Conservation (phyloP, 2,888 invertebrate genomes). For the Drosophila nigricruria region DNA sequence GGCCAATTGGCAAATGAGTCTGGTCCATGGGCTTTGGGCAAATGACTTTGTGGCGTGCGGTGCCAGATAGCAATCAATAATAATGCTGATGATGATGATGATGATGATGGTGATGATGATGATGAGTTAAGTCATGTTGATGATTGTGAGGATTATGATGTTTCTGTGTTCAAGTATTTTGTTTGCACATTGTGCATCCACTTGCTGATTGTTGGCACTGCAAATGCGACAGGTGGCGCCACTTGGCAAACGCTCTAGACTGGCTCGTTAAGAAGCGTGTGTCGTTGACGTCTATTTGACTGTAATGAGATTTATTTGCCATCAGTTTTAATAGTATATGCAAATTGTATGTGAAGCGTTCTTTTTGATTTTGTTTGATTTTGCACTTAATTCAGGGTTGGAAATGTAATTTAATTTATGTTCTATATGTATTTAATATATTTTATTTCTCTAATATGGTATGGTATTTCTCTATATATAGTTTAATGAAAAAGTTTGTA, state of each 20-base stretch:
- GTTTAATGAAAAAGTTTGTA: not conserved
- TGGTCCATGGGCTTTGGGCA: constrained; percentile 46
- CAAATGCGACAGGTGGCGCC: constrained; percentile 60
- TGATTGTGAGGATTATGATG: constrained; percentile 13
- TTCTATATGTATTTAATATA: not conserved
- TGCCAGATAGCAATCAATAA: constrained; percentile 35
- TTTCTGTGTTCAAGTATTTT: constrained; percentile 30
- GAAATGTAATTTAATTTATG: not conserved
- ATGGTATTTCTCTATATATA: too few relatives aligned
- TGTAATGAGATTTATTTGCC: constrained; percentile 1
- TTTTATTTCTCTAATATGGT: too few relatives aligned
- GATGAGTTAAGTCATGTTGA: constrained; percentile 2
- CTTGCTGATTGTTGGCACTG: constrained; percentile 40
- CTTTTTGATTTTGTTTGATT: not conserved
- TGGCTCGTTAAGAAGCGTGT: constrained; percentile 12
- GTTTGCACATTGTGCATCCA: constrained; percentile 39
- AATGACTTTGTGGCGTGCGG: constrained; percentile 64
- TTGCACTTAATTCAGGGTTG: not conserved
- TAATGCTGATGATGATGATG: constrained; percentile 23
- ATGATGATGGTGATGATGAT: constrained; percentile 24
- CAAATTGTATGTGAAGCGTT: not conserved
- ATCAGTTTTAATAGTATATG: not conserved
- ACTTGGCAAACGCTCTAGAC: constrained; percentile 34
- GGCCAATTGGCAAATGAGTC: constrained; percentile 50
- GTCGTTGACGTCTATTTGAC: constrained; percentile 16